These are phyloP conservation scores for Onychostoma macrolepis DNA, from an alignment of 2,113 vertebrate species.

Conservation along the genomic window DNA sequence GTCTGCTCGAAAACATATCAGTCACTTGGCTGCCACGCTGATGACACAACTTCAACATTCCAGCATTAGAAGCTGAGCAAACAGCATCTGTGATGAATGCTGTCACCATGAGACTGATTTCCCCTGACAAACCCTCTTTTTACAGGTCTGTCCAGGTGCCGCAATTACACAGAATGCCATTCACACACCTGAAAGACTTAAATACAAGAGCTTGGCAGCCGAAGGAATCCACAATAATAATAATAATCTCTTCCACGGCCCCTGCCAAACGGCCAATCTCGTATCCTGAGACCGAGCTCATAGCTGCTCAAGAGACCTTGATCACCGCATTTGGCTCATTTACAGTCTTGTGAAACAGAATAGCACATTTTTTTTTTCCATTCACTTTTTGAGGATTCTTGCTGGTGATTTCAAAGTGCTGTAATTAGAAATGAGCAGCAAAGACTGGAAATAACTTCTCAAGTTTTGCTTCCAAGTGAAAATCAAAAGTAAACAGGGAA, in stretches of 20 bases:
- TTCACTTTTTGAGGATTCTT: conserved; percentile 16
- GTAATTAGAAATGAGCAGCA: conserved; percentile 20
- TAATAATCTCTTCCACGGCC: conserved; percentile 39
- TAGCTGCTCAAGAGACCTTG: conserved; percentile 32
- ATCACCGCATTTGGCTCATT: conserved; percentile 16
- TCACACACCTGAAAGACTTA: conserved; percentile 49
- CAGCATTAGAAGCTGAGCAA: conserved; percentile 38
- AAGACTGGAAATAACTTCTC: not conserved
- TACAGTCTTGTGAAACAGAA: conserved; percentile 33
- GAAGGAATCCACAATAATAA: conserved; percentile 23
- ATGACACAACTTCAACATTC: conserved; percentile 11
- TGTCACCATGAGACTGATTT: conserved; percentile 36
- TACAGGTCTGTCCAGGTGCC: conserved; percentile 30
- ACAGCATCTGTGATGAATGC: conserved; percentile 43
- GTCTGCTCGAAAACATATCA: conserved; percentile 30
- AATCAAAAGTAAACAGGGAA: conserved; percentile 11
- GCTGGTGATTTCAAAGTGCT: conserved; percentile 6
- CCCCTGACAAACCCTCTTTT: conserved; percentile 34
- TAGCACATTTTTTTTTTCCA: not conserved
- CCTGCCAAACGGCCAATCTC: conserved; percentile 36
- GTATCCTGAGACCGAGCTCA: conserved; percentile 32
- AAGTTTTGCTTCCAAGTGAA: not conserved
- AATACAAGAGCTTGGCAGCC: conserved; percentile 37
- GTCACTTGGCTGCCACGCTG: conserved; percentile 7
- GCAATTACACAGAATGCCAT: conserved; percentile 52